phyloP scores from a whole-genome alignment of 2,888 invertebrate species.

The Phyllotreta striolata region DNA sequence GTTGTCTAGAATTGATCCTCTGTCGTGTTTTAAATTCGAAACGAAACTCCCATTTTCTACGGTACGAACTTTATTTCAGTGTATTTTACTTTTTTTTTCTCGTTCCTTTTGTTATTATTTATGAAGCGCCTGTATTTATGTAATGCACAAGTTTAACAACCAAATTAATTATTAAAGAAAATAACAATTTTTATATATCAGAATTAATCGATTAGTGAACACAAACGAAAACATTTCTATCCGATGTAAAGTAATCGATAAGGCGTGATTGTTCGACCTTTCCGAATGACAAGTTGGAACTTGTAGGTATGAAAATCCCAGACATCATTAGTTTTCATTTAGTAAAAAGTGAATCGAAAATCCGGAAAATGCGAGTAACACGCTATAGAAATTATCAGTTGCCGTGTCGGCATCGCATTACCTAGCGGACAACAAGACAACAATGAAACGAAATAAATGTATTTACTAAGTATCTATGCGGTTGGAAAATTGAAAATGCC shows the following conservation, averaged over 20 bases:
- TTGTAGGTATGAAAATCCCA: background rate
- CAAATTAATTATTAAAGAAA: too few relatives aligned
- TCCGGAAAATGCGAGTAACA: slow-evolving; percentile 5
- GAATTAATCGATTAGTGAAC: too few relatives aligned
- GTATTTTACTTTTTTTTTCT: slow-evolving; percentile 7
- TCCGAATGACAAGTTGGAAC: background rate
- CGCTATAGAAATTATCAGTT: slow-evolving; percentile 15
- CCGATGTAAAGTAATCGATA: background rate
- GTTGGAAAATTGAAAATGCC: too few relatives aligned
- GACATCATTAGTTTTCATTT: slow-evolving; percentile 19
- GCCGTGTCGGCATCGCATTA: slow-evolving; percentile 19
- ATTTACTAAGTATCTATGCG: too few relatives aligned
- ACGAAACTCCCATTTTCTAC: slow-evolving; percentile 16
- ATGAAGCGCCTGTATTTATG: too few relatives aligned
- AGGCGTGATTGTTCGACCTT: background rate
- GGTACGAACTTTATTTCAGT: slow-evolving; percentile 18
- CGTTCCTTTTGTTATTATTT: too few relatives aligned
- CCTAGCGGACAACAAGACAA: slow-evolving; percentile 20
- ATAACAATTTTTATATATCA: too few relatives aligned
- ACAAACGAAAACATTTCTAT: too few relatives aligned
- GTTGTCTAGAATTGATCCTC: slow-evolving; percentile 17
- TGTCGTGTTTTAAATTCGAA: slow-evolving; percentile 21
- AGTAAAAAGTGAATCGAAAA: slow-evolving; percentile 10
- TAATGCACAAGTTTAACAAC: too few relatives aligned
- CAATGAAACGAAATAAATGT: background rate